These are phyloP conservation scores for Tetraneura akinire DNA, from an alignment of 1,140 invertebrate genomes.

Conservation along the genomic window DNA sequence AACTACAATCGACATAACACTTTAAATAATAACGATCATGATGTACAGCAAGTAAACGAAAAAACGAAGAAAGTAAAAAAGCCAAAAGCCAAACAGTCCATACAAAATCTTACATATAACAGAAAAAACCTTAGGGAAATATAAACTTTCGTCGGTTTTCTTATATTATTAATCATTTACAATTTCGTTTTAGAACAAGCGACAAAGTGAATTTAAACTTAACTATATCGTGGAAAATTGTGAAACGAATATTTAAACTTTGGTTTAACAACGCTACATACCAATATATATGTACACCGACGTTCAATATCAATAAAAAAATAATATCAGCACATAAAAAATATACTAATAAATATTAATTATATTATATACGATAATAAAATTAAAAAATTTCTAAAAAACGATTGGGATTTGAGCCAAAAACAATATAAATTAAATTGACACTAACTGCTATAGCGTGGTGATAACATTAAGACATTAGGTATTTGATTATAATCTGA, in stretches of 20 bases:
- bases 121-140: slow-evolving; percentile 5
- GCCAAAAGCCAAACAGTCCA: not conserved
- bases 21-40: not conserved
- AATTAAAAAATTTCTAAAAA: no score
- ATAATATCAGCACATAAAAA: not conserved
- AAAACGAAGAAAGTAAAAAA: not conserved
- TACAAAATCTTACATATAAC: slow-evolving; percentile 10
- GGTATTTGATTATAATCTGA: no score
- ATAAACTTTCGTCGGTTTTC: slow-evolving; percentile 12
- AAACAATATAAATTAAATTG: not conserved
- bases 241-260: not conserved
- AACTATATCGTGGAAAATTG: not conserved
- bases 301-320: not conserved
- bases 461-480: not conserved
- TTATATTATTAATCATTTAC: slow-evolving; percentile 39
- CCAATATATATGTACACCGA: no score
- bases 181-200: not conserved
- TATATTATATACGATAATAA: not conserved
- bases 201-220: not conserved
- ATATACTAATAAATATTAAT: not conserved
- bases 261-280: not conserved
- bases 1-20: no score
- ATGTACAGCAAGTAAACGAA: no score
- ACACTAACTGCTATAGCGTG: not conserved
- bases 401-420: slow-evolving; percentile 12